Evolutionary conservation across 64 coral and sea anemone genomes (phyloP), one percentile per base, ranked within the genome.

Genomic region (Cladopsammia gracilis): DNA sequence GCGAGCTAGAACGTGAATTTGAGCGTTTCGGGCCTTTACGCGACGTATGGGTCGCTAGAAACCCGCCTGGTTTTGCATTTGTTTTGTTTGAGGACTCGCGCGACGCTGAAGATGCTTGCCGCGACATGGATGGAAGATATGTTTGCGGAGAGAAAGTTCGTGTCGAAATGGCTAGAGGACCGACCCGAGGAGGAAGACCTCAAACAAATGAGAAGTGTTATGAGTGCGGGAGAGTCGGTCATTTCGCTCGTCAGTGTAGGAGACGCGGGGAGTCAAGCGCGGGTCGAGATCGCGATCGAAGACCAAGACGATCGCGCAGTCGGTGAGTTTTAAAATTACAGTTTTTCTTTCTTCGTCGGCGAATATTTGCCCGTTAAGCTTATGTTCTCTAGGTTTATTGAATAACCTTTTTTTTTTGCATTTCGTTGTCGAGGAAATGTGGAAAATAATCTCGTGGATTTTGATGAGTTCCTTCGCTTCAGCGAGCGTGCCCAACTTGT

Each of bases 31-130:
- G 98, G 56, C 94, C 91, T 71, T 75, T 99, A 25, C 92, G 94
- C 53, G 98, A 99, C 53, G 98, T 99, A 73, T 99, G 98, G 98
- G 98, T 99, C 14, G 98, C 98, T n/a, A 86, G 98, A 89, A 99
- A 99, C 70, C 98, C 98, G 58, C 98, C 98, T 4, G 98, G 98
- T 6, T 99, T 99, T 26, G 98, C 98, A 44, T 99, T 99, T 58
- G 88, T 95, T 84, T 66, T 99, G 71, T 99, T 96, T 76, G 98
- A 99, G 90, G 98, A 99, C 82, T 71, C 79, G 24, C 87, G 98
- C 58, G 98, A 99, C 73, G 98, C 98, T 4, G 98, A 99, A 79
- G 94, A 94, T 77, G 98, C 98, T 4, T 84, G 93, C 25, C 68
- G 64, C 10, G 73, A 89, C 25, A 86, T 96, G 79, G 94, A 99